These are phyloP conservation scores for Clarias macrocephalus DNA, from an alignment of 2,113 vertebrate genomes.

Conservation along the genomic window DNA sequence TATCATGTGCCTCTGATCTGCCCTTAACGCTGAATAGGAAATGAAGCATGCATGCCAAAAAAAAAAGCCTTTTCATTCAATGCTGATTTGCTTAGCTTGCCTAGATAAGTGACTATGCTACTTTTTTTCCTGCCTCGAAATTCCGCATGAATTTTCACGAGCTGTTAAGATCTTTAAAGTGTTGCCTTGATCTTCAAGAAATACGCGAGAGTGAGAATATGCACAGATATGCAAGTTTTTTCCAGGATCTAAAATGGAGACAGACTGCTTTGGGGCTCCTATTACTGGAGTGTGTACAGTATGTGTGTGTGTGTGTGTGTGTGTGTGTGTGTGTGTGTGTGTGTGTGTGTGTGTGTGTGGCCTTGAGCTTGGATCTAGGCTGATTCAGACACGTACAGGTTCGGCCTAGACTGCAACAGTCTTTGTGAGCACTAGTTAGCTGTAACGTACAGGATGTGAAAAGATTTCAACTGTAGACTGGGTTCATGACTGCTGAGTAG, in stretches of 20 bases:
- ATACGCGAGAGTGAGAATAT: not conserved
- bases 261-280: not conserved
- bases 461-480: not conserved
- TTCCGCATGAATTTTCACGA: slow-evolving; percentile 18
- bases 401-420: not conserved
- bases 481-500: not conserved
- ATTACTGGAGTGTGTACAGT: slow-evolving; percentile 8
- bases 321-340: too few species aligned
- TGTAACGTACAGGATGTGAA: not conserved
- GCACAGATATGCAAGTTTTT: not conserved
- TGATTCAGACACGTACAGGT: not conserved
- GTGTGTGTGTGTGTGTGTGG: not conserved
- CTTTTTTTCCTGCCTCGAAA: not conserved
- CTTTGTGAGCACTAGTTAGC: not conserved
- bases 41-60: not conserved
- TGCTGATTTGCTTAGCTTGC: slow-evolving; percentile 7
- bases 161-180: not conserved
- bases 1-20: not conserved
- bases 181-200: not conserved
- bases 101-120: not conserved
- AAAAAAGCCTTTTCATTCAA: not conserved
- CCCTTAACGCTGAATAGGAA: not conserved
- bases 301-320: too few species aligned
- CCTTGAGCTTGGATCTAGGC: slow-evolving; percentile 10
- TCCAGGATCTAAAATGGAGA: not conserved